phyloP scores from a whole-genome alignment of 2,113 vertebrate species.

The Corydoras sp. region DNA sequence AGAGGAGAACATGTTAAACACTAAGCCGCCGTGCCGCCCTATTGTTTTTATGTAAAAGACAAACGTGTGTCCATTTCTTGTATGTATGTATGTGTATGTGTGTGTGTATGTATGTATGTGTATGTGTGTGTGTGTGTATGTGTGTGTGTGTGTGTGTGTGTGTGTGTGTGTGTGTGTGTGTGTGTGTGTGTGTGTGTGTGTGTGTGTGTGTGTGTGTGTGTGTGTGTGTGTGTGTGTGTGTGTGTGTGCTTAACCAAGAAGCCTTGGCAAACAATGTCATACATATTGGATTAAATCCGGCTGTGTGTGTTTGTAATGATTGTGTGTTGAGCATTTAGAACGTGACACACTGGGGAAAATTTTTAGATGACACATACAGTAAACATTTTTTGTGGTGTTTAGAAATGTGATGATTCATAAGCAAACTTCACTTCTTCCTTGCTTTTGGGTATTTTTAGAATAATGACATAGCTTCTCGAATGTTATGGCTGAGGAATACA shows the following conservation, averaged over 20 bases:
- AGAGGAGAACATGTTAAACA: too few relatives aligned
- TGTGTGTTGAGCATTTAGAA: not conserved
- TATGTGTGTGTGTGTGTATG: too few relatives aligned
- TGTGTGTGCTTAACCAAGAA: not conserved
- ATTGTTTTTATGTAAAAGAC: too few relatives aligned
- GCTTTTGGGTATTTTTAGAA: constrained; percentile 22
- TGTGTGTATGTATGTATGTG: not conserved
- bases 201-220: not conserved
- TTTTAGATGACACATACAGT: not conserved
- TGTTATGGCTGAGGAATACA: not conserved
- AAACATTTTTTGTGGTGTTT: constrained; percentile 7
- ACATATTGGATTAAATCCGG: not conserved
- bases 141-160: not conserved
- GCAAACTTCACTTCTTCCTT: not conserved
- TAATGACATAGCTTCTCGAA: constrained; percentile 17
- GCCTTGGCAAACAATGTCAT: not conserved
- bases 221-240: too few relatives aligned
- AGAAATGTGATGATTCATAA: not conserved
- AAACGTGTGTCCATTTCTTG: too few relatives aligned
- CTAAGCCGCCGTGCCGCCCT: too few relatives aligned
- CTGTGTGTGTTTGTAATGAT: constrained; percentile 3
- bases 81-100: not conserved
- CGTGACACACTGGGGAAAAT: not conserved
- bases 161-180: not conserved
- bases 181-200: not conserved